phyloP scores from a whole-genome alignment of 2,113 vertebrate genomes.

The Ophiodon elongatus region DNA sequence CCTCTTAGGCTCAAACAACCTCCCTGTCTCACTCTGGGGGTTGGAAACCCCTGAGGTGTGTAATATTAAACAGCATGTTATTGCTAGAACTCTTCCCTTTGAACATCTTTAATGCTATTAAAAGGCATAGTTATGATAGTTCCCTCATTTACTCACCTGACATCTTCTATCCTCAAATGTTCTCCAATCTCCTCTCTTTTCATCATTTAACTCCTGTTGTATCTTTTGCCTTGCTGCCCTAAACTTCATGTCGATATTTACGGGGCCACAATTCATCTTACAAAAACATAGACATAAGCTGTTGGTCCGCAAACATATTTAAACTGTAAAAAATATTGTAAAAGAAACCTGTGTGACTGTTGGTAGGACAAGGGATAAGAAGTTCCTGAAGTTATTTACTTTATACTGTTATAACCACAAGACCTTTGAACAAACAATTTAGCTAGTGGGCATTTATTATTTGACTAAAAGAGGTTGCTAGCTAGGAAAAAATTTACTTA shows the following conservation, averaged over 20 bases:
- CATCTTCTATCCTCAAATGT: slow-evolving; percentile 5
- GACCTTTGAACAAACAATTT: not conserved
- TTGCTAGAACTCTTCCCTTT: slow-evolving; percentile 40
- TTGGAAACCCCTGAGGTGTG: slow-evolving; percentile 35
- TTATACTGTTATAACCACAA: not conserved
- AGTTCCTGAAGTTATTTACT: not conserved
- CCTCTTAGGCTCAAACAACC: slow-evolving; percentile 55
- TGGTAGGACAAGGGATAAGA: not conserved
- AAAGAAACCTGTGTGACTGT: not conserved
- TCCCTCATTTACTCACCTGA: slow-evolving; percentile 17
- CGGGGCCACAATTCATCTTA: not conserved
- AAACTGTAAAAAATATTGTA: not conserved
- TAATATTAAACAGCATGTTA: slow-evolving; percentile 59
- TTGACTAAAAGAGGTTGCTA: not conserved
- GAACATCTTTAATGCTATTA: slow-evolving; percentile 40
- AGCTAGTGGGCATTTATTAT: not conserved
- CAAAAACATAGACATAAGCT: not conserved
- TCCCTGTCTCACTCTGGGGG: slow-evolving; percentile 29
- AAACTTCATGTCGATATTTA: not conserved
- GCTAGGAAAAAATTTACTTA: not conserved
- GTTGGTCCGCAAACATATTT: not conserved
- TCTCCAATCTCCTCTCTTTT: slow-evolving; percentile 5
- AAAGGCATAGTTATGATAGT: slow-evolving; percentile 29
- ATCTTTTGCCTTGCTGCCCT: not conserved
- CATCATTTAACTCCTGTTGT: not conserved